Percentiles rank a stretch among this genome's conserved stretches.
phyloP scores from a whole-genome alignment of 2,113 vertebrate genomes.

The Suricata suricatta region DNA sequence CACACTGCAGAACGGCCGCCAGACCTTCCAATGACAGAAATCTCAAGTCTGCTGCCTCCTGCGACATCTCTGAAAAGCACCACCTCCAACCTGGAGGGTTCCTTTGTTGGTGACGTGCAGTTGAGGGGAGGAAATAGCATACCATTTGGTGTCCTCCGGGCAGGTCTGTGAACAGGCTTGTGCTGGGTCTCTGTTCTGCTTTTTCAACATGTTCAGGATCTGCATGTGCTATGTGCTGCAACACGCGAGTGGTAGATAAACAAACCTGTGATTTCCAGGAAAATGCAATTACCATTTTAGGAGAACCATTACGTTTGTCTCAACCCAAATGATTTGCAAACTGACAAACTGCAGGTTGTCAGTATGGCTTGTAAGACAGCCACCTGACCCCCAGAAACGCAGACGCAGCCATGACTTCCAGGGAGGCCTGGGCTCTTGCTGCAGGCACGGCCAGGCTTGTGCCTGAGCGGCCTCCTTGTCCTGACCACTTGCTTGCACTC shows the following conservation, averaged over 20 bases:
- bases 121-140: constrained; percentile 68
- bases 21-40: constrained; percentile 60
- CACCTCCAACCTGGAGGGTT: constrained; percentile 53
- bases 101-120: constrained; percentile 67
- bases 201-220: constrained; percentile 54
- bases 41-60: constrained; percentile 58
- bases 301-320: constrained; percentile 51
- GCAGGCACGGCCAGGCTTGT: neutral
- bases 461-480: neutral
- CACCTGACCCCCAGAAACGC: neutral
- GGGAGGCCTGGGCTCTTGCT: neutral
- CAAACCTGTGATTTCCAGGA: constrained; percentile 73
- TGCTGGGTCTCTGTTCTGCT: constrained; percentile 39
- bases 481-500: neutral
- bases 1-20: constrained; percentile 43
- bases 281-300: constrained; percentile 61
- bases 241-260: constrained; percentile 58
- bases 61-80: neutral
- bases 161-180: constrained; percentile 64
- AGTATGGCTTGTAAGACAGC: neutral
- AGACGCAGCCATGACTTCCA: neutral
- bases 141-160: constrained; percentile 70
- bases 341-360: constrained; percentile 34
- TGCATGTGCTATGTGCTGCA: constrained; percentile 56
- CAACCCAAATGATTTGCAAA: constrained; percentile 53